Base-by-base conservation (phyloP, 2,888 invertebrate species). In the Chirona hameri region DNA sequence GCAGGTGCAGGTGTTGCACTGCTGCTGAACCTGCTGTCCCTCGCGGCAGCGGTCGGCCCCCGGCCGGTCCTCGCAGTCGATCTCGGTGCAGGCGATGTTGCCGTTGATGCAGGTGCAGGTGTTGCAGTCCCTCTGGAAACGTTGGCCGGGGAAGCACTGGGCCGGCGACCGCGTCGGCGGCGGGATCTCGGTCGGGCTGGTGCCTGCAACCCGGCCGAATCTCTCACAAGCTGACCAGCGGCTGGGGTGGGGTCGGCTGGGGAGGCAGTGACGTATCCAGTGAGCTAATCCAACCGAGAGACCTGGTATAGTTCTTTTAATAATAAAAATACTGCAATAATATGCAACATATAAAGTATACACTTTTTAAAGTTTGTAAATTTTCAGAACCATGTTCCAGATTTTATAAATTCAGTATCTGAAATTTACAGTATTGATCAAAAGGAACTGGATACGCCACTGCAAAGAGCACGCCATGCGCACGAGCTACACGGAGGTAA, bases 81-180 rank as follows among this genome's bases (percentile, higher is more conserved):
- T 21, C 24, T 21, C 0, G 24, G 76, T 76, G 76, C 76, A 76
- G 46, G 76, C 76, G 46, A 76, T 46, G 24, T 24, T 21, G 76
- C 76, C 76, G 76, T 76, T 76, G 76, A 76, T 76, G 76, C 76
- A 76, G 76, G 39, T 76, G 76, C 76, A 76, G 10, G 76, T 76
- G 76, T 76, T 76, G 46, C 76, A 76, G 76, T 24, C 76, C 24
- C 15, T 21, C 76, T 76, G 24, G 76, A 76, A 76, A 10, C 21
- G 76, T 24, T 76, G 76, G 9, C 76, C 76, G 24, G 76, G 76
- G 76, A 76, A 76, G 27, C 76, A 76, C 76, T 76, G 24, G 21
- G 76, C 76, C 39, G 76, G 76, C 1, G 9, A 5, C 24, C 39
- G 76, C 12, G 76, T 76, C 15, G 76, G 52, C 12, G 2, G 15